These are phyloP conservation scores for Ranitomeya imitator DNA, from an alignment of 2,113 vertebrate genomes.

Conservation along the genomic window DNA sequence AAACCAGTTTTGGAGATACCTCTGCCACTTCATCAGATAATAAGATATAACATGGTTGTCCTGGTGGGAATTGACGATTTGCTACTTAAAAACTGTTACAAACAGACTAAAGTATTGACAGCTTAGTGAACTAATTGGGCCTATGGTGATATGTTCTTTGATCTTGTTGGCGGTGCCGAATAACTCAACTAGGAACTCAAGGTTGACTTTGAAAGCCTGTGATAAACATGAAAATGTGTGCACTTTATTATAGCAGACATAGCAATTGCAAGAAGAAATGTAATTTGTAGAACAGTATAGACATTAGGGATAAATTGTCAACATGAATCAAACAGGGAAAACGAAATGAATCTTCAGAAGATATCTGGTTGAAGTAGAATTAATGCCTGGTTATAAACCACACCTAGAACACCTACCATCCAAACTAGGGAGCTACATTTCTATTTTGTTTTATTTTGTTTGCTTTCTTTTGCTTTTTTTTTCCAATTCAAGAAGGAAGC, in stretches of 20 bases:
- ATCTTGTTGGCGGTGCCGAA: not conserved
- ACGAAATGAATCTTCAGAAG: slow-evolving; percentile 25
- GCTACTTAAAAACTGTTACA: not conserved
- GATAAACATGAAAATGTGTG: slow-evolving; percentile 35
- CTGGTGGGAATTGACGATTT: slow-evolving; percentile 11
- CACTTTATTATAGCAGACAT: slow-evolving; percentile 40
- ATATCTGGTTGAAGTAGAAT: slow-evolving; percentile 7
- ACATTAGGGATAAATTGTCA: slow-evolving; percentile 13
- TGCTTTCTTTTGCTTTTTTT: too few species aligned
- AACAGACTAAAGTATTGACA: not conserved
- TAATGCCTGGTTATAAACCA: slow-evolving; percentile 18
- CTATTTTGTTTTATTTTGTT: not conserved
- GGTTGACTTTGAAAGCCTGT: slow-evolving; percentile 14
- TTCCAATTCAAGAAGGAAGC: slow-evolving; percentile 29
- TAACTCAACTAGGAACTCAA: not conserved
- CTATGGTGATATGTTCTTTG: not conserved
- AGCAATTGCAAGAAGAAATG: slow-evolving; percentile 33
- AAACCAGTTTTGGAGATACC: slow-evolving; percentile 1
- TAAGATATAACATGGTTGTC: not conserved
- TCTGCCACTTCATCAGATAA: not conserved
- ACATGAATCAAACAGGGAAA: slow-evolving; percentile 28
- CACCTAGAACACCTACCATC: slow-evolving; percentile 7
- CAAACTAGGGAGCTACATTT: slow-evolving; percentile 22
- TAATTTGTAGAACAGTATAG: slow-evolving; percentile 13
- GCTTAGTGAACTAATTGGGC: not conserved